phyloP scores from a whole-genome alignment of 1,140 invertebrate genomes.

The Brachionus manjavacas region DNA sequence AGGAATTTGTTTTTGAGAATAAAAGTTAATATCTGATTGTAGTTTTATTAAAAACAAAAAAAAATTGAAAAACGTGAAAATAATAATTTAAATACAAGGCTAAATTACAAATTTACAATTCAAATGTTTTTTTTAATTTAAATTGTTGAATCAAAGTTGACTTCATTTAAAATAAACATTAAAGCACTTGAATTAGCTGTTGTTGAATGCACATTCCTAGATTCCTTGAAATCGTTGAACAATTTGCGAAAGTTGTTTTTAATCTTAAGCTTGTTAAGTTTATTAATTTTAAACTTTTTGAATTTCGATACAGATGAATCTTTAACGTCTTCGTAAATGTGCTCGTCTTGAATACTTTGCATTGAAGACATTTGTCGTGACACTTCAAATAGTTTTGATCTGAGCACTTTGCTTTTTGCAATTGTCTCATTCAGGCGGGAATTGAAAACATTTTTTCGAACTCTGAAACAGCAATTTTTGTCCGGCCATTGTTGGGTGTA shows the following conservation, averaged over 20 bases:
- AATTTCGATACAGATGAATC: background rate
- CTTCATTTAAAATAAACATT: background rate
- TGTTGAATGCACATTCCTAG: background rate
- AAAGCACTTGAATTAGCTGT: background rate
- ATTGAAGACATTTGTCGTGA: background rate
- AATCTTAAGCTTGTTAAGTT: background rate
- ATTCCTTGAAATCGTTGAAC: background rate
- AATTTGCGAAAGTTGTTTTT: background rate
- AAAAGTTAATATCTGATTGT: too few species aligned
- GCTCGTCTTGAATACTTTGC: background rate
- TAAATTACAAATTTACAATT: background rate
- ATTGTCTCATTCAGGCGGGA: background rate
- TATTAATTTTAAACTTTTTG: background rate
- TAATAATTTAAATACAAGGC: background rate
- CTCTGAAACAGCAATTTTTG: background rate
- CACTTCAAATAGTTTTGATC: background rate
- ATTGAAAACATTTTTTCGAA: background rate
- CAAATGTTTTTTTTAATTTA: background rate
- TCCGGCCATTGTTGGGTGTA: background rate
- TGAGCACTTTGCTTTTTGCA: background rate
- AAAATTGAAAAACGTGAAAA: too few species aligned
- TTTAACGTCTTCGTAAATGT: background rate
- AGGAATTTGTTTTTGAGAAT: too few species aligned
- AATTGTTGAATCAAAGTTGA: slow-evolving; percentile 17
- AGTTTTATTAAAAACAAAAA: too few species aligned